phyloP scores from a whole-genome alignment of 2,888 invertebrate genomes.

The Drosophila limbata region DNA sequence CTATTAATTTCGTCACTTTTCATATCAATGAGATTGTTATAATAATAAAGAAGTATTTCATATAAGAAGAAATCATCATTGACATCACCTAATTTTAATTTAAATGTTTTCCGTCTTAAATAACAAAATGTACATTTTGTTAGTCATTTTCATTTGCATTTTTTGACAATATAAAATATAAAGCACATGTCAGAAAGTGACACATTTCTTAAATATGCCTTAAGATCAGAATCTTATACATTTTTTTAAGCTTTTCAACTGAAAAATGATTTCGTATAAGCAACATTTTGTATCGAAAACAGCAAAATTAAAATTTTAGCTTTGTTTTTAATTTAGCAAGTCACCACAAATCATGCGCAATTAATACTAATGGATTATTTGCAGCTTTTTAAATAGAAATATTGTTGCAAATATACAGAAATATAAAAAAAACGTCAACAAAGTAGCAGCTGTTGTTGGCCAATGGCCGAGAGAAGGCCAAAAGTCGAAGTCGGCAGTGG shows the following conservation, averaged over 20 bases:
- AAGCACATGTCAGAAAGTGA: not conserved
- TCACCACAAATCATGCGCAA: constrained; percentile 45
- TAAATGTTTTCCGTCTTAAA: not conserved
- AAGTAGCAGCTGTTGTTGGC: constrained; percentile 7
- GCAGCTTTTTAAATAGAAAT: constrained; percentile 41
- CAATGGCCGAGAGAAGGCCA: constrained; percentile 27
- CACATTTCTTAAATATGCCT: not conserved
- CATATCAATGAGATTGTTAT: no score
- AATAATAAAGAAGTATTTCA: not conserved
- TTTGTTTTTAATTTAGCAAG: constrained; percentile 48
- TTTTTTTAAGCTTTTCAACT: constrained; percentile 3
- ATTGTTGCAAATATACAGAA: constrained; percentile 35
- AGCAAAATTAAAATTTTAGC: constrained; percentile 3
- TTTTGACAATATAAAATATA: not conserved
- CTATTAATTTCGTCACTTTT: no score
- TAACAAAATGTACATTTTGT: not conserved
- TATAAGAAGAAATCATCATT: not conserved
- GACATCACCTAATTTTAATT: not conserved
- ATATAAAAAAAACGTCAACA: not conserved
- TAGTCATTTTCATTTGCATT: not conserved
- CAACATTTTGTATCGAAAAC: constrained; percentile 8
- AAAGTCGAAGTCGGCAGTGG: constrained; percentile 4
- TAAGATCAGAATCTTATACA: not conserved
- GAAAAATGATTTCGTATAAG: constrained; percentile 13
- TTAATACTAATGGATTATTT: constrained; percentile 40